A percentile compares a stretch with the other conserved stretches of the same genome.
These are phyloP conservation scores for Psittacula derbiana DNA, from an alignment of 2,797 vertebrate genomes.

Conservation along the genomic window DNA sequence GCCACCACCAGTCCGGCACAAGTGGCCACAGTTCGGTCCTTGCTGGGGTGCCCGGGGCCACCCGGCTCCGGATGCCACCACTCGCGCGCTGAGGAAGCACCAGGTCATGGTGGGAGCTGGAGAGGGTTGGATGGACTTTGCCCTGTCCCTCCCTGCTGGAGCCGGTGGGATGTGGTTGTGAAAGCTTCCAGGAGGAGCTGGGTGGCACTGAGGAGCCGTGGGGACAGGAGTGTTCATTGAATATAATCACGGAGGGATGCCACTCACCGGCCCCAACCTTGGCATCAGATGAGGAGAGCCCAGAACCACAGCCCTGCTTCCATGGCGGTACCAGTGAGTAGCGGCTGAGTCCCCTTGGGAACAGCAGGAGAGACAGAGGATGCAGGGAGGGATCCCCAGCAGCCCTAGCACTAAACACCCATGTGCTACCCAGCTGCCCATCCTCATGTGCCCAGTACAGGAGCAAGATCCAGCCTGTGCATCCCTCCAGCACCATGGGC, in stretches of 20 bases:
- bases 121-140: not conserved
- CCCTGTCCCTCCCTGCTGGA: not conserved
- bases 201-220: rapidly evolving
- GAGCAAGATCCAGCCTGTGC: not conserved
- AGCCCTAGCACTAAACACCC: not conserved
- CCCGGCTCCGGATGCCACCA: not conserved
- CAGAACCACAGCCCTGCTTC: not conserved
- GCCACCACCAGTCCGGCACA: not conserved
- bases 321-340: not conserved
- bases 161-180: rapidly evolving
- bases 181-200: not conserved
- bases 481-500: rapidly evolving
- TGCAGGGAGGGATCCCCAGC: not conserved
- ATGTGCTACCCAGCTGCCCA: rapidly evolving
- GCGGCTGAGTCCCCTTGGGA: not conserved
- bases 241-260: not conserved
- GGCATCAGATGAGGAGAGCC: not conserved
- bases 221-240: not conserved
- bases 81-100: not conserved
- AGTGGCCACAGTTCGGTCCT: rapidly evolving
- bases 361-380: not conserved
- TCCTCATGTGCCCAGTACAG: rapidly evolving
- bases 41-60: not conserved
- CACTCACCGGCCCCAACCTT: not conserved
- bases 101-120: not conserved